These are phyloP conservation scores for Coregonus ussuriensis DNA, from an alignment of 2,797 vertebrate genomes.

Conservation along the genomic window DNA sequence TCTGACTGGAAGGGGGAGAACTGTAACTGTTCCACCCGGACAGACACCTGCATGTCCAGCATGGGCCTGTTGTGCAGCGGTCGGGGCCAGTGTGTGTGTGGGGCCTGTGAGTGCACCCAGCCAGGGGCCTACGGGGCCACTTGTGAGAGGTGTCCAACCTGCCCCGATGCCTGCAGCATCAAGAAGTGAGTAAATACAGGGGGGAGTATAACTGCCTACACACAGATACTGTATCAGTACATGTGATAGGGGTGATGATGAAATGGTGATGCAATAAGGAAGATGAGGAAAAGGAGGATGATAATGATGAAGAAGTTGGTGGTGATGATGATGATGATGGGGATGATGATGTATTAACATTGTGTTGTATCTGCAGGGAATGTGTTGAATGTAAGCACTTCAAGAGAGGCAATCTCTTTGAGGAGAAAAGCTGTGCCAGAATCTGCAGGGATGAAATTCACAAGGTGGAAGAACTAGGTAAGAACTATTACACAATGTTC, in stretches of 20 bases:
- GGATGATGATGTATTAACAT: background rate
- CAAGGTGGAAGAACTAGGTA: slow-evolving; percentile 80
- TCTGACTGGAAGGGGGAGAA: slow-evolving; percentile 87
- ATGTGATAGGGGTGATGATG: background rate
- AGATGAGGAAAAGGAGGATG: background rate
- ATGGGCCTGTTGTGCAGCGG: slow-evolving; percentile 86
- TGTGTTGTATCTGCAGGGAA: slow-evolving; percentile 71
- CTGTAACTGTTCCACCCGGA: slow-evolving; percentile 90
- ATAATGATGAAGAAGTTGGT: background rate
- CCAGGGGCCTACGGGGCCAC: slow-evolving; percentile 87
- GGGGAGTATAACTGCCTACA: background rate
- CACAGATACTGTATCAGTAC: background rate
- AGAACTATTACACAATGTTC: slow-evolving; percentile 52
- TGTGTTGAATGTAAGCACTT: slow-evolving; percentile 95
- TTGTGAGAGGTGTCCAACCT: slow-evolving; percentile 95
- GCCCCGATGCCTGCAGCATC: slow-evolving; percentile 89
- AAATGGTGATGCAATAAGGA: background rate
- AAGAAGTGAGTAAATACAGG: slow-evolving; percentile 82
- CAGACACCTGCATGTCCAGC: slow-evolving; percentile 85
- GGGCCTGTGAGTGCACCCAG: slow-evolving; percentile 87
- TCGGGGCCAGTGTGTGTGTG: slow-evolving; percentile 86
- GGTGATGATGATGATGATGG: background rate
- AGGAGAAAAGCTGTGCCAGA: slow-evolving; percentile 77
- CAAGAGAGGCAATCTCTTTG: slow-evolving; percentile 75
- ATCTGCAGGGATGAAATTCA: slow-evolving; percentile 87